Base-by-base conservation (phyloP, 2,113 vertebrate genomes). In the Lasiurus borealis region DNA sequence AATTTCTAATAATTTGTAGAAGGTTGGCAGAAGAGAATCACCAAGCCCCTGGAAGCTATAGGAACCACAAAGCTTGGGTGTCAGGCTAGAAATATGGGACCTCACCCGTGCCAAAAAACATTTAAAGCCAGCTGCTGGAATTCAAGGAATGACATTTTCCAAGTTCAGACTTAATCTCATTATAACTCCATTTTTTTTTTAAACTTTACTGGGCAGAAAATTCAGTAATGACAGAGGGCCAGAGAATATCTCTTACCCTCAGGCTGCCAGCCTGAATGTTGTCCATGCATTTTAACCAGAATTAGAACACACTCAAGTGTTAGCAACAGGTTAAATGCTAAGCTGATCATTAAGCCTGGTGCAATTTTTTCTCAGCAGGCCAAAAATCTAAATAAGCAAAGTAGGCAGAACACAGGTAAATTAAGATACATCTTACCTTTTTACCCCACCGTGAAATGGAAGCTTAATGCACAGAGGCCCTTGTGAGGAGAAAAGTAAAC, bases 131-230 rank as follows among this genome's bases (percentile, higher is more conserved):
- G 75, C 78, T 88, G 78, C 0, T 96, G 86, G 83, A 96, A 97
- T 97, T 95, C 88, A 90, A 89, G 52, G 91, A 97, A 92, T 93
- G 96, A 91, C 80, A 73, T 97, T 97, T 80, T 88, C 76, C 46
- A 95, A 96, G 54, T 88, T 95, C 78, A 81, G 71, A 66, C 34
- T 77, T 94, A 90, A 94, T 97, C 46, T 93, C 1, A n/a, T n/a
- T n/a, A n/a, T n/a, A n/a, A n/a, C n/a, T n/a, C n/a, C 34, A 71
- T 92, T 94, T 97, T 87, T 89, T 96, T 94, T 97, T n/a, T n/a
- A n/a, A 78, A 96, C 88, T 95, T 97, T 96, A 80, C 75, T 21
- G 66, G 85, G 97, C 97, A 97, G 95, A 97, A 97, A 98, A 93
- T 95, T 95, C 94, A 82, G 75, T 96, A 84, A 94, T 95, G 68